Evolutionary conservation across 2,113 vertebrate species (phyloP), one percentile per base, ranked within the genome.

Genomic region (Mormyrus iriodes): DNA sequence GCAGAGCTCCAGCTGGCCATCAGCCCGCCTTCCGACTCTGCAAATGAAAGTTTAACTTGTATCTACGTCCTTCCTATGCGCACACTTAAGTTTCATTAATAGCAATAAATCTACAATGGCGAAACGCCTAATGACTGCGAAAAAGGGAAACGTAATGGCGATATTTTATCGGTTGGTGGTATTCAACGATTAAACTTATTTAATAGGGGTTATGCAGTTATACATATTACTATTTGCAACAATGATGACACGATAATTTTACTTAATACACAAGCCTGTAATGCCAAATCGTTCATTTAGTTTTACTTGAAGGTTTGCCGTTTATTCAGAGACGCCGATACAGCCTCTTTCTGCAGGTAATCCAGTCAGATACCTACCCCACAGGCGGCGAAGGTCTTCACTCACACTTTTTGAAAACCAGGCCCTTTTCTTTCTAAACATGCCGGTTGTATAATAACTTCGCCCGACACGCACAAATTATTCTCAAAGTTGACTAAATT

Each of bases 331-430:
- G 13, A 69, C 10, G 61, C 27, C n/a, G 61, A 69, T 69, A 31
- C 61, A 13, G 10, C n/a, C n/a, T 73, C 53, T 24, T 55, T 55
- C 19, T 61, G n/a, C 21, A 61, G 55, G 24, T 53, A 55, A 88
- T 86, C 51, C 55, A 51, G 46, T 49, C 21, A 44, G 46, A 24
- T 48, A 89, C 95, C 95, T 92, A 96, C 96, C 91, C 96, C 96
- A 96, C 31, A 95, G 94, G 4, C 27, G 65, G 2, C 6, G 44
- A 31, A 61, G n/a, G 2, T 89, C 13, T 53, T 86, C 46, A 19
- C 90, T 89, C 53, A 95, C 95, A 90, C 95, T 95, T n/a, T 82
- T 89, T 0, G 95, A 96, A 91, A 96, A 95, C 95, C 95, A 96
- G 3, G 94, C 96, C 2, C 92, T 92, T 90, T 91, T 95, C 1